Evolutionary conservation across 2,113 vertebrate genomes (phyloP).

Genomic region (Drymodes brunneopygia): DNA sequence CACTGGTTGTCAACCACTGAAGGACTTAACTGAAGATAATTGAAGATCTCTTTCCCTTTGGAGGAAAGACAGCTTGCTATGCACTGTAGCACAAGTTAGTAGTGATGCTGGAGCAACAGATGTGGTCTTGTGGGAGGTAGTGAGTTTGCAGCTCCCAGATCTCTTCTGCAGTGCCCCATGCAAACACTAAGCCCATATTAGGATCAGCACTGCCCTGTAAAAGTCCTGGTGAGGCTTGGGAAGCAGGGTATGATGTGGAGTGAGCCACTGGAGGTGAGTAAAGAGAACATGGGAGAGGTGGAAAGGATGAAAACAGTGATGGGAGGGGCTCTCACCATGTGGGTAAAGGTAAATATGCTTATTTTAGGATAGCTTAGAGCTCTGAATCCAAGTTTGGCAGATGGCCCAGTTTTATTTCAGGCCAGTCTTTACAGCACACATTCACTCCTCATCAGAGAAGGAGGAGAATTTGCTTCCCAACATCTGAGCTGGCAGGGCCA

Average conservation of each 20-base stretch:
- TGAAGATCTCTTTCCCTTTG: neutral
- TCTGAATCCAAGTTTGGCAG: neutral
- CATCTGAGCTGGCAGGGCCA: neutral
- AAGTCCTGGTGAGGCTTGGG: neutral
- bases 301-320: neutral
- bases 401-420: constrained; percentile 27
- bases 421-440: neutral
- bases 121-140: neutral
- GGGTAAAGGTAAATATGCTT: neutral
- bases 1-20: no score
- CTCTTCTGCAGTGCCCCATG: neutral
- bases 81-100: neutral
- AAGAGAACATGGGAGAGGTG: neutral
- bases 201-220: neutral
- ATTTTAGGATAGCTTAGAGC: constrained; percentile 5
- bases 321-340: neutral
- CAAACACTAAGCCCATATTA: neutral
- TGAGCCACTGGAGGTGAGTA: neutral
- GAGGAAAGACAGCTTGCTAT: neutral
- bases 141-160: neutral
- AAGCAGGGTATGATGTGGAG: neutral
- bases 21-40: neutral
- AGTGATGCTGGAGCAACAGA: neutral
- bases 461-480: constrained; percentile 1
- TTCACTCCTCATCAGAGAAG: neutral